These are phyloP conservation scores for Ylistrum balloti DNA, from an alignment of 1,140 invertebrate genomes.

Conservation along the genomic window DNA sequence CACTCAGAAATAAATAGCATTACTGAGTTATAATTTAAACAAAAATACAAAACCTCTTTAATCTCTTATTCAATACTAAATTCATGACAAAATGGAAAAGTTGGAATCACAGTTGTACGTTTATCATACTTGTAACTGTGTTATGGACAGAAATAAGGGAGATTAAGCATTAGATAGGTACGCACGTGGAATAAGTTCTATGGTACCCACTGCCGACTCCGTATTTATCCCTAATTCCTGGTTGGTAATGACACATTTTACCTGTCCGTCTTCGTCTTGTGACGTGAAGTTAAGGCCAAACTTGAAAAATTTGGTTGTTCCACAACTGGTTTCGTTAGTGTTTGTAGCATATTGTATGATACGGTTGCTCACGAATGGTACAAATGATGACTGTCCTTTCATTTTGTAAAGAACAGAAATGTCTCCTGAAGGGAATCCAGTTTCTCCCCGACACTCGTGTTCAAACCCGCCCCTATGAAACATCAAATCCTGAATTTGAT, in stretches of 20 bases:
- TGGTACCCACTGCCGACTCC: neutral
- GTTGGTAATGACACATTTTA: neutral
- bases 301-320: neutral
- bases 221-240: neutral
- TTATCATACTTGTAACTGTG: too few relatives aligned
- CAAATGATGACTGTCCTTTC: neutral
- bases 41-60: too few relatives aligned
- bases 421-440: neutral
- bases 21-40: too few relatives aligned
- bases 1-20: too few relatives aligned
- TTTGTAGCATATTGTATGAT: neutral
- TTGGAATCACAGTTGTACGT: too few relatives aligned
- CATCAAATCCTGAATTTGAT: neutral
- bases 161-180: neutral
- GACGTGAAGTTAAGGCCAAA: neutral
- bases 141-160: too few relatives aligned
- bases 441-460: neutral
- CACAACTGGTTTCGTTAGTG: neutral
- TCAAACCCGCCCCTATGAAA: neutral
- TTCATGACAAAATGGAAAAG: too few relatives aligned
- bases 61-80: too few relatives aligned
- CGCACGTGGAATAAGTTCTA: neutral
- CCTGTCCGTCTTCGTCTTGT: neutral
- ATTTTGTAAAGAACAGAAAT: neutral
- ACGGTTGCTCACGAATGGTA: neutral